These are phyloP conservation scores for Nycticryphes semicollaris DNA, from an alignment of 2,113 vertebrate genomes.

Conservation along the genomic window DNA sequence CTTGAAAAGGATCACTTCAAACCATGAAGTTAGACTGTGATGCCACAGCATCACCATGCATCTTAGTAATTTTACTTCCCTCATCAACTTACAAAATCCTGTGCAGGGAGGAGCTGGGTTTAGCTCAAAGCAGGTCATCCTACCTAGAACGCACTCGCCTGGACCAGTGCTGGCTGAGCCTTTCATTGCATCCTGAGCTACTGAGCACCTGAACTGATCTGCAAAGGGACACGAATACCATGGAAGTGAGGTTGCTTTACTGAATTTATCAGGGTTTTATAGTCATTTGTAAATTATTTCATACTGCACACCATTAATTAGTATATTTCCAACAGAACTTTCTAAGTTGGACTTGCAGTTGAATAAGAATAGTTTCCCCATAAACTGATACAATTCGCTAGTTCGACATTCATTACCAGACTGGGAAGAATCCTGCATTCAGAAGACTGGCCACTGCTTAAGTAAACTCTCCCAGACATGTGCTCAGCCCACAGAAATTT, in stretches of 20 bases:
- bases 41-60: background rate
- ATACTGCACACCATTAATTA: background rate
- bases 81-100: background rate
- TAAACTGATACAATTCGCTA: background rate
- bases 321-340: background rate
- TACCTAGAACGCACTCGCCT: background rate
- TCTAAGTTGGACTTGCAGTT: background rate
- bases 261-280: background rate
- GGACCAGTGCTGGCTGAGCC: background rate
- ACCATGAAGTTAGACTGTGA: background rate
- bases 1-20: background rate
- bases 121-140: background rate
- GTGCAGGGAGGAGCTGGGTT: background rate
- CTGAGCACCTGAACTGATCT: background rate
- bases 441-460: background rate
- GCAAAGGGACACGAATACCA: background rate
- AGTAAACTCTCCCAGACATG: conserved; percentile 16
- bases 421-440: background rate
- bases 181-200: background rate
- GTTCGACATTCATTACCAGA: background rate
- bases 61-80: background rate
- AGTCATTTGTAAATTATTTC: background rate
- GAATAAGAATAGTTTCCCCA: background rate
- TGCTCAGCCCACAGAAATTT: conserved; percentile 29
- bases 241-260: background rate